Conservation (phyloP, 2,888 invertebrate genomes). For the Agonopterix subpropinquella region DNA sequence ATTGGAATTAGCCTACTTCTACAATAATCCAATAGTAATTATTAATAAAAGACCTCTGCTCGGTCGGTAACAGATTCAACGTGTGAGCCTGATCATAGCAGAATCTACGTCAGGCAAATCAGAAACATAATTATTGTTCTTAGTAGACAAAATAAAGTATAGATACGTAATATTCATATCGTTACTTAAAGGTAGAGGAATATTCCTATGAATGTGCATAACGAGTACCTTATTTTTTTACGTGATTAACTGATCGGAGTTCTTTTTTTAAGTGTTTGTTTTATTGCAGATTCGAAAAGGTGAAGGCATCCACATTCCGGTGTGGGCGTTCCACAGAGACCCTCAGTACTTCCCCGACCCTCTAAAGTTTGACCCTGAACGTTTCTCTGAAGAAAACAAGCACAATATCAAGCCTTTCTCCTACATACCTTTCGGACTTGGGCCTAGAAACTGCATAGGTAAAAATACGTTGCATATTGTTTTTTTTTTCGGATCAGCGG, state of each 20-base stretch:
- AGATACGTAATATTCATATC: too few relatives aligned
- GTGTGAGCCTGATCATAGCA: too few relatives aligned
- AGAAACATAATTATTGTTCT: too few relatives aligned
- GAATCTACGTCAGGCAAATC: too few relatives aligned
- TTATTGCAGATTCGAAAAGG: conserved; percentile 25
- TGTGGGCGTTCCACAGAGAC: conserved; percentile 54
- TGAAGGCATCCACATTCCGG: conserved; percentile 35
- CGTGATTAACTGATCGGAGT: too few relatives aligned
- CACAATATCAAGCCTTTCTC: conserved; percentile 27
- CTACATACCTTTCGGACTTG: conserved; percentile 69
- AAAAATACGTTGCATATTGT: conserved; percentile 5
- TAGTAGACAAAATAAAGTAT: too few relatives aligned
- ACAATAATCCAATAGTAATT: too few relatives aligned
- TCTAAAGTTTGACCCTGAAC: conserved; percentile 68
- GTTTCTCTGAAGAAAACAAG: conserved; percentile 74
- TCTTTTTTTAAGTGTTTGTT: too few relatives aligned
- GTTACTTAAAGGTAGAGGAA: background rate
- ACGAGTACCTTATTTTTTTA: background rate
- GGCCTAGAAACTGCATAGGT: conserved; percentile 77
- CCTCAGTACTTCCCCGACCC: conserved; percentile 66
- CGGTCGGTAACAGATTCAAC: too few relatives aligned
- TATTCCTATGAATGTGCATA: background rate
- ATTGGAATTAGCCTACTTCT: too few relatives aligned
- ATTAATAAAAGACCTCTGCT: too few relatives aligned
- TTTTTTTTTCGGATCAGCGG: background rate